phyloP scores from a whole-genome alignment of 2,797 vertebrate genomes.

The Malurus leucopterus region DNA sequence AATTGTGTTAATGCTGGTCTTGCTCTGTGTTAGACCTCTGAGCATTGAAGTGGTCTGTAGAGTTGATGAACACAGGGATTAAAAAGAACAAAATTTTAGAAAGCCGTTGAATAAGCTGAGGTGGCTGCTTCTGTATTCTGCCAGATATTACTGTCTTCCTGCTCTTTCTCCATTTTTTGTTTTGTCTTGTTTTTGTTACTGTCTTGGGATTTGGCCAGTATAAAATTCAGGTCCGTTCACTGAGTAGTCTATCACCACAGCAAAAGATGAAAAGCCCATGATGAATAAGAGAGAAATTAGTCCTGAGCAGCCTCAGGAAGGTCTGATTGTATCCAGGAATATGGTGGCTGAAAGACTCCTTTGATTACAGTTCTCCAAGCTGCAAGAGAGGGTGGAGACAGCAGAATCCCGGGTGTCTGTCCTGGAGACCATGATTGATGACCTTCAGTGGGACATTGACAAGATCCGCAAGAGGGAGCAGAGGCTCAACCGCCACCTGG shows the following conservation, averaged over 20 bases:
- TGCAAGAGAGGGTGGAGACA: constrained; percentile 87
- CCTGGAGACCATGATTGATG: constrained; percentile 90
- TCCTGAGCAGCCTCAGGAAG: neutral
- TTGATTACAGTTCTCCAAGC: constrained; percentile 76
- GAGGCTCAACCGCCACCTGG: constrained; percentile 89
- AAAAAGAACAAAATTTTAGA: neutral
- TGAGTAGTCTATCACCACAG: neutral
- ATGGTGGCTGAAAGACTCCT: neutral
- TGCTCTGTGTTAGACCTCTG: neutral
- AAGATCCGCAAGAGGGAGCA: constrained; percentile 95
- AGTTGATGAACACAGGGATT: neutral
- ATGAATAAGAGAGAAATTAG: neutral
- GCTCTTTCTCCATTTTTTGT: neutral
- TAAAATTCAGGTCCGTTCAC: neutral
- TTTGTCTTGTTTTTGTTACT: neutral
- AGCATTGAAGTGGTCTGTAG: neutral
- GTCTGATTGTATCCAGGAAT: neutral
- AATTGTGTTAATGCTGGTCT: neutral
- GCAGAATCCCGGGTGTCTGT: constrained; percentile 89
- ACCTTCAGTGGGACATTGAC: constrained; percentile 97
- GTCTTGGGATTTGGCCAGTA: neutral
- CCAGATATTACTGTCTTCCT: neutral
- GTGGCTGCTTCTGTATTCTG: neutral
- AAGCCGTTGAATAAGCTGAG: neutral
- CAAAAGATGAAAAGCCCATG: neutral